phyloP scores from a whole-genome alignment of 2,113 vertebrate genomes.

The Zapornia atra region DNA sequence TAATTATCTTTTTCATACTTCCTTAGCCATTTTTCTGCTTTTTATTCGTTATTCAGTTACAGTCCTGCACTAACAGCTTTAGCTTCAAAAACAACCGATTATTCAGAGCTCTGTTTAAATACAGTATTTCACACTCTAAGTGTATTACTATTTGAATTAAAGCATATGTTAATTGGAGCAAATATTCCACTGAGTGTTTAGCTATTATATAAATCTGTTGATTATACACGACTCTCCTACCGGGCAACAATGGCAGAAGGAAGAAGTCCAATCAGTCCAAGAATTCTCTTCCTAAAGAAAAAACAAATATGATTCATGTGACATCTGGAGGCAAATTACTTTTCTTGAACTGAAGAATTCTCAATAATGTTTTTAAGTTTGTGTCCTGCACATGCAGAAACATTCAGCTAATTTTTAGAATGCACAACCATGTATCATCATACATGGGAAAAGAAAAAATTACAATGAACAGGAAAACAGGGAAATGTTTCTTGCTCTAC shows the following conservation, averaged over 20 bases:
- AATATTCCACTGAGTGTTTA: neutral
- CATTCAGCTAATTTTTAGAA: neutral
- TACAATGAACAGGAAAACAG: neutral
- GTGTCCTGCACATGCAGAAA: neutral
- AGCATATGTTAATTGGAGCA: neutral
- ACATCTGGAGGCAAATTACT: neutral
- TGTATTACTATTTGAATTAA: neutral
- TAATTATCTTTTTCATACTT: neutral
- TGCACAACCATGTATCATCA: neutral
- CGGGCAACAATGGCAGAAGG: neutral
- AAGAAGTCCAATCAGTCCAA: neutral
- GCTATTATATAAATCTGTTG: neutral
- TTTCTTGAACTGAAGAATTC: neutral
- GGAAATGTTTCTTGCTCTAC: neutral
- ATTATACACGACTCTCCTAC: neutral
- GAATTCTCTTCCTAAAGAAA: constrained; percentile 12
- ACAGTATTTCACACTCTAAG: neutral
- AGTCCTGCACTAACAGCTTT: neutral
- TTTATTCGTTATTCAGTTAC: neutral
- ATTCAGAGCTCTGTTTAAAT: neutral
- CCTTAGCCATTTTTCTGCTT: neutral
- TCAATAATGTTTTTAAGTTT: neutral
- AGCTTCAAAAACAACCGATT: neutral
- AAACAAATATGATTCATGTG: neutral
- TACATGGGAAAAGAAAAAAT: neutral